phyloP scores from a whole-genome alignment of 2,888 invertebrate species.

The Horisme vitalbata region DNA sequence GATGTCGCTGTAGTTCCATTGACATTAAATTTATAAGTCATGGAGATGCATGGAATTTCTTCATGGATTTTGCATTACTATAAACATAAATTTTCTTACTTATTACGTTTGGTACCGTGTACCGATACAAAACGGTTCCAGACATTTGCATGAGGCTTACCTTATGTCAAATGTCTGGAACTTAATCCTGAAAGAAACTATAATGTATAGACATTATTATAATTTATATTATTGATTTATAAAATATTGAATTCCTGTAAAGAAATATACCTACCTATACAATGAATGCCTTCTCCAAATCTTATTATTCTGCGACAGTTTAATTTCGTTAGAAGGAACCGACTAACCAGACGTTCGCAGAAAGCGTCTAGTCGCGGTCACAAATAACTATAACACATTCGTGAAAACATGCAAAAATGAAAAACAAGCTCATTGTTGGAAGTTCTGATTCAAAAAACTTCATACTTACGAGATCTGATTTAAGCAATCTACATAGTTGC shows the following conservation, averaged over 20 bases:
- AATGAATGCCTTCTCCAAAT: constrained; percentile 36
- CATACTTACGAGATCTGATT: neutral
- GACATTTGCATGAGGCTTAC: too few relatives aligned
- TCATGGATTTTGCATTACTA: neutral
- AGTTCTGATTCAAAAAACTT: constrained; percentile 2
- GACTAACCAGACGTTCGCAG: constrained; percentile 43
- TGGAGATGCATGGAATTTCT: neutral
- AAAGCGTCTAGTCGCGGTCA: constrained; percentile 36
- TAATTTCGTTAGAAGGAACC: constrained; percentile 49
- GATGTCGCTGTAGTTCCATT: constrained; percentile 20
- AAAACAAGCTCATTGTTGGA: neutral
- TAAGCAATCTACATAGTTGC: neutral
- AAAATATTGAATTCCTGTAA: too few relatives aligned
- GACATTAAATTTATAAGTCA: constrained; percentile 13
- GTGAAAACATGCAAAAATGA: constrained; percentile 6
- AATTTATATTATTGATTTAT: too few relatives aligned
- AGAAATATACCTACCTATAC: too few relatives aligned
- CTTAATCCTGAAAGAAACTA: too few relatives aligned
- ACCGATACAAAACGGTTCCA: too few relatives aligned
- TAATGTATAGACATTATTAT: too few relatives aligned
- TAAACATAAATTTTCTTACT: too few relatives aligned
- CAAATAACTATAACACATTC: constrained; percentile 16
- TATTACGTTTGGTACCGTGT: too few relatives aligned
- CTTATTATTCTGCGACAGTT: constrained; percentile 35
- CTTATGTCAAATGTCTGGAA: too few relatives aligned